Base-by-base conservation (phyloP, 2,797 vertebrate species). In the Darevskia mixta region DNA sequence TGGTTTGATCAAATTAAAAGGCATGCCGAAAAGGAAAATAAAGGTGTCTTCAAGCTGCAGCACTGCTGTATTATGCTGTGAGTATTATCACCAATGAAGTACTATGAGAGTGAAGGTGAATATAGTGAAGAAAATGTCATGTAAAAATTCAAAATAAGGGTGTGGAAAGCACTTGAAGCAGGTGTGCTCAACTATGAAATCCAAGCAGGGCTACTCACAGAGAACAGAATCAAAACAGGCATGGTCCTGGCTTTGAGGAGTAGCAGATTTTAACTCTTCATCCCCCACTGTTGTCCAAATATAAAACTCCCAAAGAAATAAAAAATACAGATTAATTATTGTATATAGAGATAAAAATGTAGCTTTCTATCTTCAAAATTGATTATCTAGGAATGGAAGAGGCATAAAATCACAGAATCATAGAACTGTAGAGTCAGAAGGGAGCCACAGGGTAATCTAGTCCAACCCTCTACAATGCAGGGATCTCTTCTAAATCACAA, bases 1-100 rank as follows among this genome's bases (percentile, higher is more conserved):
- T 94, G 93, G 94, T 92, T 94, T 95, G 94, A 95, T 95, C 93
- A 95, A 95, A 95, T 96, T 96, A 95, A 96, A 94, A 95, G 94
- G 94, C 85, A 94, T 94, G 92, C 95, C 95, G 93, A 92, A 96
- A 96, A 93, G 86, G 95, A 95, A 95, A 95, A 85, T 94, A 93
- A 82, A 92, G 93, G 93, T 94, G 96, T 95, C 94, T 94, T 95
- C 96, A 96, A 95, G 94, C 90, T 94, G 83, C 0, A 4, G 91
- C 78, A 94, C 29, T 87, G 85, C 87, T 92, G 88, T n/a, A 1
- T 93, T 91, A 89, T 87, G 84, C 27, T 86, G 89, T 17, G 67
- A 86, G 75, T 72, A 49, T 32, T 55, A 11, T 41, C 61, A 20
- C 55, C 58, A 64, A 2, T 85, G 25, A 76, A 77, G 61, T 64